Conservation (phyloP, 1,140 invertebrate species). For the Orussus abietinus region DNA sequence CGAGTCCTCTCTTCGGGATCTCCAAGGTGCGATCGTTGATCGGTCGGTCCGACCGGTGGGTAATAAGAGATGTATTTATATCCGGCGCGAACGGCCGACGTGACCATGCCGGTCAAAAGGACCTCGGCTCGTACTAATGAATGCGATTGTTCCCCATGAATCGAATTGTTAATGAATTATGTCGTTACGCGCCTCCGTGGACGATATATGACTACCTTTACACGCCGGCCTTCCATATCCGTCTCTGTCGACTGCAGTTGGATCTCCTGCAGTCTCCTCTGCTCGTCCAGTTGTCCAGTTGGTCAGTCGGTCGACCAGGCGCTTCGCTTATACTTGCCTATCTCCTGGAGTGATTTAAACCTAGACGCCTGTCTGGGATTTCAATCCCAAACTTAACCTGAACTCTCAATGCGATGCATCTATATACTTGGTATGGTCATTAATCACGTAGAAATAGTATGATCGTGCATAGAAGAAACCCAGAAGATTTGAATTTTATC, state of each 20-base stretch:
- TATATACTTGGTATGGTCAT: no score
- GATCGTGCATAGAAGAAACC: no score
- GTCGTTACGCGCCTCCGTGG: constrained; percentile 24
- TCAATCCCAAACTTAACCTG: no score
- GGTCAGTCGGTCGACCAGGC: background rate
- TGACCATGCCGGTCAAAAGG: constrained; percentile 21
- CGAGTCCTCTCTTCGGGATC: no score
- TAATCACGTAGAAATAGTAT: no score
- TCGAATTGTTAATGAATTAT: constrained; percentile 49
- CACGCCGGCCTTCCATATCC: constrained; percentile 18
- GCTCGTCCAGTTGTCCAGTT: background rate
- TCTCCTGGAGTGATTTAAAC: constrained; percentile 21
- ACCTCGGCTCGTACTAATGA: constrained; percentile 34
- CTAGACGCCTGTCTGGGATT: no score
- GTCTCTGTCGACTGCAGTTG: constrained; percentile 28
- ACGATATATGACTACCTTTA: constrained; percentile 10
- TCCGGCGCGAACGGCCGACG: constrained; percentile 20
- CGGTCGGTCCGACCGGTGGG: constrained; percentile 28
- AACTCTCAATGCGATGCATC: no score
- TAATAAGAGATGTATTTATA: constrained; percentile 36
- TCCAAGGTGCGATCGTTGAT: constrained; percentile 30
- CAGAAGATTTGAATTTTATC: no score
- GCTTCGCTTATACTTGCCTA: constrained; percentile 13
- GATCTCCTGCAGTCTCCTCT: no score
- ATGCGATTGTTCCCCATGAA: constrained; percentile 45